Conservation (phyloP, 2,888 invertebrate species). For the Acanthoscelides obtectus region DNA sequence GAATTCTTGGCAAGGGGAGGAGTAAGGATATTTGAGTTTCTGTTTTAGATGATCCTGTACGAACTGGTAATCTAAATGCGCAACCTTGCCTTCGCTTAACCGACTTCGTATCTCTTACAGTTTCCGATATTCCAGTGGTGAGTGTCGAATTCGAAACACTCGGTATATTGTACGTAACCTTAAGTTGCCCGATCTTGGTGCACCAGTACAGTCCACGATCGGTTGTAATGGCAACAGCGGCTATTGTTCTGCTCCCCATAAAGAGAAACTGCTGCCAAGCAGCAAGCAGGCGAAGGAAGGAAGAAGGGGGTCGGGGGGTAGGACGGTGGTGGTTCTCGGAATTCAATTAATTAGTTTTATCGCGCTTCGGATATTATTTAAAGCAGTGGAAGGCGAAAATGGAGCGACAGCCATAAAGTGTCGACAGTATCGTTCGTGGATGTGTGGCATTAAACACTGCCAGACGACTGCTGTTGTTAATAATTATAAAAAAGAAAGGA, state of each 20-base stretch:
- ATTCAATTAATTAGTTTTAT: conserved; percentile 43
- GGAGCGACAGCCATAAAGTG: conserved; percentile 20
- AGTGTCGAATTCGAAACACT: too few species aligned
- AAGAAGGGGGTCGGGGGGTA: not conserved
- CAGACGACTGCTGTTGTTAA: not conserved
- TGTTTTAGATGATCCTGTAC: too few species aligned
- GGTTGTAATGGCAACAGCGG: not conserved
- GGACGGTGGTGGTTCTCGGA: conserved; percentile 33
- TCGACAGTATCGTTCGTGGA: conserved; percentile 6
- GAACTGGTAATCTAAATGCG: too few species aligned
- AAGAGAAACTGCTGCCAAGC: not conserved
- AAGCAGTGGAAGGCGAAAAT: conserved; percentile 16
- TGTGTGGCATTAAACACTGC: not conserved
- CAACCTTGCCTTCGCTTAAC: too few species aligned
- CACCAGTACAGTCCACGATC: not conserved
- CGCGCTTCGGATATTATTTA: conserved; percentile 30
- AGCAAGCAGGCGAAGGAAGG: not conserved
- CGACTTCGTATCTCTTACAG: too few species aligned
- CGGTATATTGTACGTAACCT: too few species aligned
- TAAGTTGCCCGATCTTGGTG: not conserved
- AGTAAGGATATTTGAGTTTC: too few species aligned
- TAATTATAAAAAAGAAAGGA: too few species aligned
- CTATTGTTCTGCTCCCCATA: not conserved
- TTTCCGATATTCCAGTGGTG: too few species aligned
- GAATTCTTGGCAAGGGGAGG: too few species aligned